These are phyloP conservation scores for Spodoptera littoralis DNA, from an alignment of 2,888 invertebrate genomes.

Conservation along the genomic window DNA sequence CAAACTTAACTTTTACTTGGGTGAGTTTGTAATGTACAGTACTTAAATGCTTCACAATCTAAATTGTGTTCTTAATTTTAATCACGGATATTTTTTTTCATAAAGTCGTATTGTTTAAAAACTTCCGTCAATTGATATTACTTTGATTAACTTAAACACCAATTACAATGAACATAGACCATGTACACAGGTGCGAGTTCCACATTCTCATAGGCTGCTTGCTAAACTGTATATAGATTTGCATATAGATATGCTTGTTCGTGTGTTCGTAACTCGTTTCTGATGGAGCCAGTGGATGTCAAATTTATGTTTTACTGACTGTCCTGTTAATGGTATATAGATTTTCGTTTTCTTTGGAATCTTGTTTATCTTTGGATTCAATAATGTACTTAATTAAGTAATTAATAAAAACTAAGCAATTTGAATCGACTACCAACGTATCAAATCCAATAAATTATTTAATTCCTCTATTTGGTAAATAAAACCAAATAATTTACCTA, in stretches of 20 bases:
- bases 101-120: neutral
- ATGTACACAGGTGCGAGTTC: neutral
- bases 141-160: neutral
- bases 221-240: neutral
- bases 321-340: too few relatives aligned
- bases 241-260: neutral
- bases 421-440: too few relatives aligned
- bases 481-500: too few relatives aligned
- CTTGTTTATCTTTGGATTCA: too few relatives aligned
- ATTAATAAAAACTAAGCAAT: too few relatives aligned
- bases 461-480: too few relatives aligned
- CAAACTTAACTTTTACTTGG: too few relatives aligned
- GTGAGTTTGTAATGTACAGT: too few relatives aligned
- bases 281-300: conserved; percentile 38
- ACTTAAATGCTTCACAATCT: too few relatives aligned
- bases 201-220: conserved; percentile 2
- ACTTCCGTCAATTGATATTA: conserved; percentile 1
- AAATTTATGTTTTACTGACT: conserved; percentile 8
- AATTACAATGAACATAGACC: neutral
- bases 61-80: neutral
- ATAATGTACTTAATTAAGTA: too few relatives aligned
- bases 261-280: conserved; percentile 23
- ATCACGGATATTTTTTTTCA: neutral
- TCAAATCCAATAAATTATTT: too few relatives aligned
- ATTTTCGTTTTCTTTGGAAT: too few relatives aligned